A percentile compares a stretch with the other conserved stretches of the same genome.
Conservation (phyloP, 2,888 invertebrate genomes). For the Horisme vitalbata region DNA sequence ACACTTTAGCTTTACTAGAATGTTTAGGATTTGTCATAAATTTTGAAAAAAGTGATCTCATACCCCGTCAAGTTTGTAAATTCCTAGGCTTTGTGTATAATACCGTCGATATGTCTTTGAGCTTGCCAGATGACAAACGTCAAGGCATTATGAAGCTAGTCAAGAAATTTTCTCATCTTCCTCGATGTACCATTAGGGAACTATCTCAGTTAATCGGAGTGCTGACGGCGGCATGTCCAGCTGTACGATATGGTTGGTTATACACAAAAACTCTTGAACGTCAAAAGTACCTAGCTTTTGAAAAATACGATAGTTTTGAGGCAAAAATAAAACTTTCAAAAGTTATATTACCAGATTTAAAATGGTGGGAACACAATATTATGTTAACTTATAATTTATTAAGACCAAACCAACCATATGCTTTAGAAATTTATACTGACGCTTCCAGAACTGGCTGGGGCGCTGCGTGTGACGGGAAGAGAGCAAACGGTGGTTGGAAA, state of each 20-base stretch:
- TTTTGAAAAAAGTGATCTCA: too few relatives aligned
- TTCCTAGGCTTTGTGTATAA: conserved; percentile 20
- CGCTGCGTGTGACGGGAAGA: too few relatives aligned
- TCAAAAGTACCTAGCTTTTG: neutral
- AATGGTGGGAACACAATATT: conserved; percentile 18
- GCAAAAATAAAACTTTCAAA: neutral
- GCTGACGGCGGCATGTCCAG: neutral
- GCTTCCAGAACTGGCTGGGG: conserved; percentile 9
- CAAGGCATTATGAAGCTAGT: too few relatives aligned
- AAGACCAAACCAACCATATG: too few relatives aligned
- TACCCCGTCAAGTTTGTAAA: too few relatives aligned
- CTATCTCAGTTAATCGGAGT: too few relatives aligned
- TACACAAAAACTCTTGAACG: neutral
- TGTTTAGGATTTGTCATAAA: too few relatives aligned
- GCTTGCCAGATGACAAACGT: conserved; percentile 17
- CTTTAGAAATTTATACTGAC: conserved; percentile 3
- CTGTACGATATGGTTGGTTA: neutral
- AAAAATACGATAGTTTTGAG: conserved; percentile 4
- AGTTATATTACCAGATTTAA: conserved; percentile 7
- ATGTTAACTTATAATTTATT: neutral
- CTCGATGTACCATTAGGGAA: too few relatives aligned
- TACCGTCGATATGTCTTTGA: conserved; percentile 8
- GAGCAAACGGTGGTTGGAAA: neutral
- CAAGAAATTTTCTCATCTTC: too few relatives aligned
- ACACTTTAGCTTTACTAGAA: too few relatives aligned